These are phyloP conservation scores for Reinhardtius hippoglossoides DNA, from an alignment of 2,113 vertebrate genomes.

Conservation along the genomic window DNA sequence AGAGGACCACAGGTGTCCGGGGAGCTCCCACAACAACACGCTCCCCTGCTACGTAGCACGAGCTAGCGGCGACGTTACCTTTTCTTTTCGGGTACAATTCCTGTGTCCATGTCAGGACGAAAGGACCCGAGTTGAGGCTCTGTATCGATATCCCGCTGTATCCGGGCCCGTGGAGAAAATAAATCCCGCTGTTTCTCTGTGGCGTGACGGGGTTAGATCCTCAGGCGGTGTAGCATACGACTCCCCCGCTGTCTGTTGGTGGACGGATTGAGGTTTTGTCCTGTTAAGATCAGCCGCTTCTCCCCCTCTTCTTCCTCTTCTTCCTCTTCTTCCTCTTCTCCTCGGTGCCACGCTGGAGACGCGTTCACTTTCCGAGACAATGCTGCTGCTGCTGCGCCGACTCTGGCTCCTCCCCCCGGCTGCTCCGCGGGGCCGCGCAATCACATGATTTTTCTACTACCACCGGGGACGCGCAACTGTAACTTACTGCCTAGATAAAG, in stretches of 20 bases:
- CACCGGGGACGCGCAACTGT: slow-evolving; percentile 52
- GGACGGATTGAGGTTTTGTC: neutral
- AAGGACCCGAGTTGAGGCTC: slow-evolving; percentile 71
- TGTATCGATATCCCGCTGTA: slow-evolving; percentile 55
- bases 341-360: slow-evolving; percentile 73
- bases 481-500: neutral
- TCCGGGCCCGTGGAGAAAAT: slow-evolving; percentile 60
- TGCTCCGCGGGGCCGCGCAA: slow-evolving; percentile 64
- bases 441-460: slow-evolving; percentile 67
- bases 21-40: too few species aligned
- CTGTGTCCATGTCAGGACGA: slow-evolving; percentile 83
- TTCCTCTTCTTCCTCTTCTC: too few species aligned
- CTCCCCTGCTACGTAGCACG: neutral
- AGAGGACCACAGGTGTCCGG: too few species aligned
- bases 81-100: slow-evolving; percentile 84
- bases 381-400: slow-evolving; percentile 47
- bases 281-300: neutral
- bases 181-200: slow-evolving; percentile 14
- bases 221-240: slow-evolving; percentile 31
- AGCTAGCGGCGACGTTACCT: slow-evolving; percentile 71
- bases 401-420: slow-evolving; percentile 24
- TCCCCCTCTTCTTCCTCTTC: neutral
- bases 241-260: neutral
- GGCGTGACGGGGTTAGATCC: slow-evolving; percentile 14
- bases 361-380: slow-evolving; percentile 28